Evolutionary conservation across 2,888 invertebrate genomes (phyloP), one percentile per base, ranked within the genome.

Genomic region (Dorcus hopei): DNA sequence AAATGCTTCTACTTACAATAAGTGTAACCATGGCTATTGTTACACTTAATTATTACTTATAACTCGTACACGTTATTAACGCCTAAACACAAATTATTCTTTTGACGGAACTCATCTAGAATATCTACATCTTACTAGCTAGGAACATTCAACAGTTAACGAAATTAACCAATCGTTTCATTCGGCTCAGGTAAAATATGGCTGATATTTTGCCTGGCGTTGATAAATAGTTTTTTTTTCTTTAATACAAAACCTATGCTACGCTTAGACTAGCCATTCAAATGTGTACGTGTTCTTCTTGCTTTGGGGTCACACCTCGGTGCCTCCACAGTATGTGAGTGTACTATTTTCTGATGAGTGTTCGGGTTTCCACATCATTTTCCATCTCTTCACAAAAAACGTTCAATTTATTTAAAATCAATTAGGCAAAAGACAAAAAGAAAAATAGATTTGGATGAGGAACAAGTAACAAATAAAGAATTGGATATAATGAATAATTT

Each of bases 261-360:
- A 57, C 39, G 48, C 53, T 68, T 72, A 75, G 65, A 78, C 78
- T 72, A 78, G 70, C 78, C 78, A 78, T 70, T 79, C 78, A 55
- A 78, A 73, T 33, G 78, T 77, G 64, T 77, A 77, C 40, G 74
- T 73, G 61, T 72, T 70, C 55, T 73, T 69, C 11, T 61, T 62
- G 45, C 68, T 69, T 63, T 71, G 74, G 72, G 78, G 81, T 82
- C 81, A 82, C 74, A 82, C 81, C 66, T 81, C 80, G 48, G 81
- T 80, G 43, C 80, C 81, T 4, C 79, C 79, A 56, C 80, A 80
- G 69, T 81, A 81, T 3, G 78, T 79, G 62, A 79, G 65, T 41
- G 78, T 71, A 67, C 74, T 77, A 65, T 77, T 76, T 49, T 79
- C 79, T 7, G 77, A 74, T 8, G 77, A 75, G 55, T 77, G 75